phyloP scores from a whole-genome alignment of 2,888 invertebrate species.

The Arrhopalites spinosus region DNA sequence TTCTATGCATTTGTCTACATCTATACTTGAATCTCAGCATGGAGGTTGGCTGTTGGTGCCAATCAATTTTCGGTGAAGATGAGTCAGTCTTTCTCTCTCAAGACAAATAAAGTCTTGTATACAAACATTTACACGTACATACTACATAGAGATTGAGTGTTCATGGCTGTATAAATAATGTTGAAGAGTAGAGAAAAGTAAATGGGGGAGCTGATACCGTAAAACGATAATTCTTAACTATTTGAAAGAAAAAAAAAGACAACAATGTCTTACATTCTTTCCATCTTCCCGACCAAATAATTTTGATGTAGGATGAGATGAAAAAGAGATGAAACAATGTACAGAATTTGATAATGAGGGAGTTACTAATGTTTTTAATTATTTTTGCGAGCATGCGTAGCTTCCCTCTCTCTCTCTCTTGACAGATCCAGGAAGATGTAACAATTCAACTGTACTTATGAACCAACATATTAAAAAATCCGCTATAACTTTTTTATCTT shows the following conservation, averaged over 20 bases:
- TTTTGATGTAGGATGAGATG: neutral
- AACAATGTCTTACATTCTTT: neutral
- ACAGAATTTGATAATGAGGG: conserved; percentile 50
- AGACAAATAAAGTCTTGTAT: too few relatives aligned
- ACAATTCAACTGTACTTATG: neutral
- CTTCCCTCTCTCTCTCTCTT: neutral
- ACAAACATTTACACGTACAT: neutral
- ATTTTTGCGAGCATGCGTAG: conserved; percentile 43
- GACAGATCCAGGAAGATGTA: neutral
- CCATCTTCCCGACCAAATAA: neutral
- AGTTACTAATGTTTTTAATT: conserved; percentile 50
- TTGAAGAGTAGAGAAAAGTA: neutral
- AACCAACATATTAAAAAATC: too few relatives aligned
- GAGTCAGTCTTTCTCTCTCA: too few relatives aligned
- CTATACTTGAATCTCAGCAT: conserved; percentile 16
- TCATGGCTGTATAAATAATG: conserved; percentile 12
- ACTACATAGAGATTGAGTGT: neutral
- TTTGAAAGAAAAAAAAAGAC: neutral
- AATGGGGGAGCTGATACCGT: too few relatives aligned
- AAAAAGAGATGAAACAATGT: conserved; percentile 37
- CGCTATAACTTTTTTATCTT: conserved; percentile 12
- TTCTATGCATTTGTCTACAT: neutral
- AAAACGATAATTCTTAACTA: neutral
- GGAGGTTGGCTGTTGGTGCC: conserved; percentile 35
- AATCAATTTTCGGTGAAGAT: conserved; percentile 32